Conservation (phyloP, 2,797 vertebrate species). For the Manis pentadactyla region DNA sequence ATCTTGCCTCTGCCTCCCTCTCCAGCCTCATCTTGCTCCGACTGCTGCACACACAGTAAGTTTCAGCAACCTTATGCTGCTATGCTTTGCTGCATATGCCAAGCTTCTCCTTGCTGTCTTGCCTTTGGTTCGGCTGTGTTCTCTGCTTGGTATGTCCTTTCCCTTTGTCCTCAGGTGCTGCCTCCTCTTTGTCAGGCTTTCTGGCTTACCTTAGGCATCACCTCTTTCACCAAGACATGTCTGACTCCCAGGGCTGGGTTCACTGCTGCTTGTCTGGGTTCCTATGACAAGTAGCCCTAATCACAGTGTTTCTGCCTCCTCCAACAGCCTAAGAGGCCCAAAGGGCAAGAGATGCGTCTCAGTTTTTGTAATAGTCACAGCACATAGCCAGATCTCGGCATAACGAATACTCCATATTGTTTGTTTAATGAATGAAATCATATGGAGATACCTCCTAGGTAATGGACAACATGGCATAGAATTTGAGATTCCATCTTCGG, state of each 20-base stretch:
- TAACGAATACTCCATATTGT: neutral
- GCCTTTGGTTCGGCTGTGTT: neutral
- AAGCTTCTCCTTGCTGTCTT: neutral
- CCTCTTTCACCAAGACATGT: neutral
- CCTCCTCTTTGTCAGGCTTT: neutral
- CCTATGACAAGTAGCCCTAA: neutral
- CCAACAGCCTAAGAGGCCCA: neutral
- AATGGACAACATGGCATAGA: neutral
- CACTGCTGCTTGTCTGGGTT: neutral
- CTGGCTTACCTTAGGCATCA: neutral
- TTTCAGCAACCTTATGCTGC: neutral
- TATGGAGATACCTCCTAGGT: neutral
- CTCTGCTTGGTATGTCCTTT: neutral
- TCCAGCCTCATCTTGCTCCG: neutral
- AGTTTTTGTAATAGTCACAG: neutral
- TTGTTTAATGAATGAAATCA: neutral
- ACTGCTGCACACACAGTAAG: neutral
- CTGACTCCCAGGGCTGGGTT: neutral
- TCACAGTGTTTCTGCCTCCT: neutral
- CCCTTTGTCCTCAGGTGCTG: neutral
- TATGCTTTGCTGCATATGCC: no score
- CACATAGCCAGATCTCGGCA: neutral
- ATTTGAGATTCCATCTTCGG: neutral
- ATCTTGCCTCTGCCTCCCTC: neutral
- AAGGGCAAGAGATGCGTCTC: neutral